These are phyloP conservation scores for Cervus canadensis DNA, from an alignment of 2,113 vertebrate genomes.

Conservation along the genomic window DNA sequence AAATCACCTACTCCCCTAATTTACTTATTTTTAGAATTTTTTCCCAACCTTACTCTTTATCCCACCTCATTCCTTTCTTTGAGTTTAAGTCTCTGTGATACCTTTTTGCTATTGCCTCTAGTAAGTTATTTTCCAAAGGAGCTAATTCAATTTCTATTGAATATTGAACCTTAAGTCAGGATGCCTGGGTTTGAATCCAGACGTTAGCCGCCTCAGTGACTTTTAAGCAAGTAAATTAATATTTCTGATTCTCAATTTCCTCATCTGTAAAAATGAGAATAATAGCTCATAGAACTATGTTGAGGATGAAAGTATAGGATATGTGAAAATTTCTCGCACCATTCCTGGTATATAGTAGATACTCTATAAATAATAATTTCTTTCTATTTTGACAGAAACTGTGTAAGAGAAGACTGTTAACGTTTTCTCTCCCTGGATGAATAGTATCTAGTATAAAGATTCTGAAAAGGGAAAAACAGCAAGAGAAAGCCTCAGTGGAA, in stretches of 20 bases:
- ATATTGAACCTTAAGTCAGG: neutral
- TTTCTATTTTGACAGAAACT: neutral
- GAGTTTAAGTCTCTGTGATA: neutral
- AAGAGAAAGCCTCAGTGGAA: neutral
- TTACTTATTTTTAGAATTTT: neutral
- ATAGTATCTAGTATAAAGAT: neutral
- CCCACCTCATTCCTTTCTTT: neutral
- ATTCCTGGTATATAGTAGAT: neutral
- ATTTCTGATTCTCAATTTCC: neutral
- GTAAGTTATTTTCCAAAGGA: slow-evolving; percentile 9
- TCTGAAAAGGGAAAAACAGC: neutral
- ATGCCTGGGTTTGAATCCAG: neutral
- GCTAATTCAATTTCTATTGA: neutral
- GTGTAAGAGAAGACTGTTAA: neutral
- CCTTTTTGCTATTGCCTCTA: neutral
- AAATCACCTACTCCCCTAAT: neutral
- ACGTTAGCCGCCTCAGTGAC: neutral
- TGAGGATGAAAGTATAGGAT: neutral
- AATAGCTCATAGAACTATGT: neutral
- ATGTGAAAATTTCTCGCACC: neutral
- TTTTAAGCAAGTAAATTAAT: neutral
- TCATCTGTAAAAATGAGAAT: neutral
- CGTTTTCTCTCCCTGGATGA: neutral
- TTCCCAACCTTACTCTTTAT: neutral
- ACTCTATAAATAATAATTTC: neutral